These are phyloP conservation scores for Candoia aspera DNA, from an alignment of 2,113 vertebrate genomes.

Conservation along the genomic window DNA sequence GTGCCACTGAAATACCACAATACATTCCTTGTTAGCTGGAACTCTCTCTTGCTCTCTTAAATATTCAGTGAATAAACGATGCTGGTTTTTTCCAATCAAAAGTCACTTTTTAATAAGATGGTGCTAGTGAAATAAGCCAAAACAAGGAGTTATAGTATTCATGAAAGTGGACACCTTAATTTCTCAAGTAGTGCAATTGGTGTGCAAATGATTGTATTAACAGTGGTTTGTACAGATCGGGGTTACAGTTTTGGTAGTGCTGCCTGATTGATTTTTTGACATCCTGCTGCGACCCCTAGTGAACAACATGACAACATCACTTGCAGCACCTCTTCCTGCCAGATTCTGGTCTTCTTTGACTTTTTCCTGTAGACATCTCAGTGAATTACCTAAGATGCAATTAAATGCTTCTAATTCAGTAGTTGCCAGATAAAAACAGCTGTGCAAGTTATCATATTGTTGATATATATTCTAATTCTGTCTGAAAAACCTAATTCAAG, in stretches of 20 bases:
- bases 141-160: background rate
- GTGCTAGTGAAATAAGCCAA: background rate
- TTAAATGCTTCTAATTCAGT: background rate
- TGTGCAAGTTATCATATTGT: background rate
- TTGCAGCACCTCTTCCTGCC: constrained; percentile 23
- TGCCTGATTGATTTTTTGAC: constrained; percentile 60
- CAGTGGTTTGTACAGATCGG: background rate
- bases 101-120: background rate
- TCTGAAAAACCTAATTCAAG: background rate
- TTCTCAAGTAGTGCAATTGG: background rate
- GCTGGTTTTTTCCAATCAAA: background rate
- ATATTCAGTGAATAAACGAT: background rate
- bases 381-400: background rate
- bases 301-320: constrained; percentile 57
- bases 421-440: background rate
- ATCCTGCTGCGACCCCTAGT: constrained; percentile 78
- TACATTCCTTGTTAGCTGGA: background rate
- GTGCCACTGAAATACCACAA: background rate
- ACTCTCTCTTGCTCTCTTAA: rapidly evolving
- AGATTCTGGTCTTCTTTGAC: background rate
- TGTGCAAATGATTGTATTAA: rapidly evolving
- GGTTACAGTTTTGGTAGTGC: background rate
- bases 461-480: rapidly evolving
- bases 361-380: background rate
- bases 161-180: background rate